These are phyloP conservation scores for Myocastor coypus DNA, from an alignment of 2,113 vertebrate species.

Conservation along the genomic window DNA sequence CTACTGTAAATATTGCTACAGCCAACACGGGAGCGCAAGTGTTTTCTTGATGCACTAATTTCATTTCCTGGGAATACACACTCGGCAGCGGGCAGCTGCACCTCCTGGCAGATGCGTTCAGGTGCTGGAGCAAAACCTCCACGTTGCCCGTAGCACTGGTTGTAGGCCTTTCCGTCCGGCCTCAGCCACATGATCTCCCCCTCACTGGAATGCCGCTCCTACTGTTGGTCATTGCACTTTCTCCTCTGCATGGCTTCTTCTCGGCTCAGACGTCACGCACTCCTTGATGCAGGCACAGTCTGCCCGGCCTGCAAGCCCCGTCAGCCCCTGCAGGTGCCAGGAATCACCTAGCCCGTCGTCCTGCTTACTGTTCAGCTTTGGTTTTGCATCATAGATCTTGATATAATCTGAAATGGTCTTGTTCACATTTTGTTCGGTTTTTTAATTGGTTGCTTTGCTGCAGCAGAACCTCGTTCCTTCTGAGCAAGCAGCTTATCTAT, in stretches of 20 bases:
- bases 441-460: neutral
- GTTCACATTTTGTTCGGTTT: neutral
- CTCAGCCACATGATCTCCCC: neutral
- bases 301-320: neutral
- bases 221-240: no score
- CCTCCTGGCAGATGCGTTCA: neutral
- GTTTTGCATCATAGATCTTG: neutral
- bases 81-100: no score
- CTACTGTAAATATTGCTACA: no score
- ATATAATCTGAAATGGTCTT: neutral
- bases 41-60: neutral
- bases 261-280: neutral
- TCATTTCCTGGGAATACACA: neutral
- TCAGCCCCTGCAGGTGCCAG: no score
- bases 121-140: neutral
- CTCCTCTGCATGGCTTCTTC: neutral
- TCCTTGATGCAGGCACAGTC: neutral
- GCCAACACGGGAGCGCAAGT: neutral
- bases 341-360: neutral
- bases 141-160: neutral
- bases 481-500: neutral
- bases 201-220: neutral
- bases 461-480: conserved; percentile 10
- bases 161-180: neutral
- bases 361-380: neutral